Evolutionary conservation across 2,797 vertebrate genomes (phyloP), one percentile per base, ranked within the genome.

Genomic region (Channa striata): DNA sequence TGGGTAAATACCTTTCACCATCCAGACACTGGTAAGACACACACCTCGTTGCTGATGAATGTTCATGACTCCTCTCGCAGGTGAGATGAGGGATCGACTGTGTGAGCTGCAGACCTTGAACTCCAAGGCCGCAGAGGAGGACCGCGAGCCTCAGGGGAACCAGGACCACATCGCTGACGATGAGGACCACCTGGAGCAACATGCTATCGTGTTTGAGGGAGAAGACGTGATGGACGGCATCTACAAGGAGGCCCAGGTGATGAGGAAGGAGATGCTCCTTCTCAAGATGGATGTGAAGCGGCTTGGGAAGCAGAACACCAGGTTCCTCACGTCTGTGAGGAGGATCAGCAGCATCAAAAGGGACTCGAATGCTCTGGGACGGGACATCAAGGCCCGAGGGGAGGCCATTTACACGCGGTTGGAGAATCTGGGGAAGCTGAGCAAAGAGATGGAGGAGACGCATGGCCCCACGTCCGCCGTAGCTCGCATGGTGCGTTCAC

Each of bases 341-440:
- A 95, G 97, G 37, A 87, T 99, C 23, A 99, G 98, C 90, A 99
- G 97, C 95, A 99, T 99, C 92, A 99, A 98, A 69, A 93, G 97
- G 7, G 97, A 99, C 88, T 94, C 97, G 40, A 99, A 95, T 36
- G 93, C 95, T 0, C 95, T 99, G 0, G 97, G 97, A 8, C 95
- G 94, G 71, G 95, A 94, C 90, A 98, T 99, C 91, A 99, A 99
- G 88, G 81, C 90, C 43, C 91, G 96, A 0, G 96, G 94, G 21
- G 96, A 99, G 87, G 90, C 51, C 59, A 91, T 98, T 50, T 96
- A 97, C 68, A 91, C 91, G 42, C 95, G 94, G 58, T 91, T 99
- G 82, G 93, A 95, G 69, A 86, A 91, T 73, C 73, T 99, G 88
- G 92, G 91, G 58, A 88, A 80, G 51, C 82, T 85, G 62, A 93